Conservation (phyloP, 2,113 vertebrate genomes). For the Hymenochirus boettgeri region DNA sequence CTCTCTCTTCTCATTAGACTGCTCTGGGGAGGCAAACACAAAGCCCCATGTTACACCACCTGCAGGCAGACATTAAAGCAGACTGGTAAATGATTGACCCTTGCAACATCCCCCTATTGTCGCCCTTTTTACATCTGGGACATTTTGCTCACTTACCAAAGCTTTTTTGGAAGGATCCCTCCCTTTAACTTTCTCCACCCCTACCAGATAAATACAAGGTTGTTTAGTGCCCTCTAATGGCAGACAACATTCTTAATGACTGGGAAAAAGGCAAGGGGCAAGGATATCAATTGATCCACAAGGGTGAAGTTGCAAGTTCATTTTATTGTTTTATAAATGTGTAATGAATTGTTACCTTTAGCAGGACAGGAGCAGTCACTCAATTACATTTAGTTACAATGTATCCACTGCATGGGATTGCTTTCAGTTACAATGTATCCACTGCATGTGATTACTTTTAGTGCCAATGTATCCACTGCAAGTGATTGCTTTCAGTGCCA, state of each 20-base stretch:
- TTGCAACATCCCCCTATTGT: constrained; percentile 45
- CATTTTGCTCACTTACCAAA: constrained; percentile 52
- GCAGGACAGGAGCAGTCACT: too few species aligned
- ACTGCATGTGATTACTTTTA: too few species aligned
- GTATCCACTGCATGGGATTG: too few species aligned
- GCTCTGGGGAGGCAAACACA: constrained; percentile 75
- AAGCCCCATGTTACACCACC: constrained; percentile 65
- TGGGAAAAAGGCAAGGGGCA: too few species aligned
- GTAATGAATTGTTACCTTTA: too few species aligned
- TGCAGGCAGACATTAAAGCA: constrained; percentile 60
- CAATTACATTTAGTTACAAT: too few species aligned
- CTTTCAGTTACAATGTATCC: too few species aligned
- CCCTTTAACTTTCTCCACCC: neutral
- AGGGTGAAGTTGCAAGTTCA: too few species aligned
- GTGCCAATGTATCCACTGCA: too few species aligned
- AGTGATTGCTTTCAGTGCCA: too few species aligned
- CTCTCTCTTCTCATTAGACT: constrained; percentile 69
- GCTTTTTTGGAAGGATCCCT: constrained; percentile 22
- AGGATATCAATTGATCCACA: too few species aligned
- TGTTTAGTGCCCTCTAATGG: constrained; percentile 68
- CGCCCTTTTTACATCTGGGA: constrained; percentile 37
- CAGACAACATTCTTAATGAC: constrained; percentile 49
- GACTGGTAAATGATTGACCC: constrained; percentile 59
- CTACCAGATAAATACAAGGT: constrained; percentile 47
- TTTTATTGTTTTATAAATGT: too few species aligned